Base-by-base conservation (phyloP, 2,888 invertebrate species). In the Glyphotaelius pellucidus region DNA sequence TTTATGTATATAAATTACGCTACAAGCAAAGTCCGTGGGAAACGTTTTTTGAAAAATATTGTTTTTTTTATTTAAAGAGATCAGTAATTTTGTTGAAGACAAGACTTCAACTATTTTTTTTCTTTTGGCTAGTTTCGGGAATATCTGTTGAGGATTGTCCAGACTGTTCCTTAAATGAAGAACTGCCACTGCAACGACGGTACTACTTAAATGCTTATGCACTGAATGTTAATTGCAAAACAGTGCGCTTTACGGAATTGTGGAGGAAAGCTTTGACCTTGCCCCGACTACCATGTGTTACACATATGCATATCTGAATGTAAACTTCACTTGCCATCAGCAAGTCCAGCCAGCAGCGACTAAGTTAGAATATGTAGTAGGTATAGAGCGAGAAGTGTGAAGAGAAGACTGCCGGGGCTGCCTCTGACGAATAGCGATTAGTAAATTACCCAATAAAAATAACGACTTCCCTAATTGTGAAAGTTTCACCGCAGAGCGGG, bases 371-470 rank as follows among this genome's bases (percentile, higher is more conserved):
- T 19, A 30, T 5, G n/a, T 25, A 35, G 83, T 30, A 81, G 19
- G 83, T 30, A 32, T 25, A 31, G 83, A 35, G 35, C 15, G 19
- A 3, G 9, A 35, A 83, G 5, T 15, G 15, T 31, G 83, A 19
- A 15, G 38, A 19, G n/a, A 3, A 30, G 30, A 11, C n/a, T 25
- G 42, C 38, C n/a, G n/a, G 42, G 42, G 83, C 19, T 67, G 67
- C 67, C 67, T 79, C 84, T 90, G 91, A 91, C 84, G 85, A 90
- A 89, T 85, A 31, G 91, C 88, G 91, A 91, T 91, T 89, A 91
- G 84, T 90, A 89, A 91, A 91, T 91, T 90, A 90, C 88, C 47
- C 89, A 89, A 89, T 91, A 89, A 90, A 91, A 90, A 89, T 91
- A 89, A 89, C 91, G 91, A 89, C 91, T 89, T 85, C 84, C 86